Conservation (phyloP, 2,797 vertebrate species). For the Sparus aurata region DNA sequence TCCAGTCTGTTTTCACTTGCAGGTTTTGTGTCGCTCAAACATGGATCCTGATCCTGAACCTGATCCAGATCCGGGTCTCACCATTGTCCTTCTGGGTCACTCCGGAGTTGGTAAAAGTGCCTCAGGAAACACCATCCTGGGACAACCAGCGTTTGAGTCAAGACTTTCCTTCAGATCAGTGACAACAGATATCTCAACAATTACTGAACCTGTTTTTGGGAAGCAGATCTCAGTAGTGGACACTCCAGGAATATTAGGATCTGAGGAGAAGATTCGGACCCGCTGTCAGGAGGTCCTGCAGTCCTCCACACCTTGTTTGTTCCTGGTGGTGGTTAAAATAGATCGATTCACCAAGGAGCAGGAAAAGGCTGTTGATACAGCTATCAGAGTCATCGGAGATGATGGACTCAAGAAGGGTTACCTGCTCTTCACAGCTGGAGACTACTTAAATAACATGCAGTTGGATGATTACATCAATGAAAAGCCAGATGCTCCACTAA, state of each 20-base stretch:
- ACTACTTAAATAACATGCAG: rapidly evolving
- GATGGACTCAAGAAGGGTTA: neutral
- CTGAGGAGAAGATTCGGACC: neutral
- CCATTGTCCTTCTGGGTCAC: conserved; percentile 43
- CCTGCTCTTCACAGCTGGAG: conserved; percentile 43
- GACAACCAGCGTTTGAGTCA: neutral
- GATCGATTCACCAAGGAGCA: conserved; percentile 32
- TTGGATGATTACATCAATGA: conserved; percentile 1
- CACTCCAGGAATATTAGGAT: conserved; percentile 16
- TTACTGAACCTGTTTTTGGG: neutral
- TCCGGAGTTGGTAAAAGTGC: conserved; percentile 49
- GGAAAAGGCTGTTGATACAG: neutral
- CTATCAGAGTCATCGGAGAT: neutral
- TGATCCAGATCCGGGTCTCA: conserved; percentile 17
- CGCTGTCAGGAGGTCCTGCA: neutral
- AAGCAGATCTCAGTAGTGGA: conserved; percentile 35
- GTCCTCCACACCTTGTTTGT: neutral
- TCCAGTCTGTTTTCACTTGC: neutral
- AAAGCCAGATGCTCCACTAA: neutral
- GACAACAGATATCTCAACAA: rapidly evolving
- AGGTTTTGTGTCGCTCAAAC: neutral
- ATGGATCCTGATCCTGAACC: neutral
- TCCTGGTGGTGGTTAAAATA: conserved; percentile 31
- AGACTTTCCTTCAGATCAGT: rapidly evolving
- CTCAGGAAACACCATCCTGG: conserved; percentile 5